phyloP scores from a whole-genome alignment of 2,113 vertebrate genomes.

The Stegastes partitus region DNA sequence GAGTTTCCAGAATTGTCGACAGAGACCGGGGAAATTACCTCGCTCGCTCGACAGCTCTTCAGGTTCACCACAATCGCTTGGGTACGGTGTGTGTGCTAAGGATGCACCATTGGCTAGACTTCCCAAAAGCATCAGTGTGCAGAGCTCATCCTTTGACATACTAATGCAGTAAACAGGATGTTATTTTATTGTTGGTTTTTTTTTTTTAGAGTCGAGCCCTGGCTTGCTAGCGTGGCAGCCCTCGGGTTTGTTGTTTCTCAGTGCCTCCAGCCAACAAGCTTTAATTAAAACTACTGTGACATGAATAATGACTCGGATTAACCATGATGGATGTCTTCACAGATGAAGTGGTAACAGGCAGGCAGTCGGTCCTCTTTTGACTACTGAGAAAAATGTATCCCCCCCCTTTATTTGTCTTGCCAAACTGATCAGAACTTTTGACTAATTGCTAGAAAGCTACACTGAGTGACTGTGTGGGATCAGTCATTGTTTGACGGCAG shows the following conservation, averaged over 20 bases:
- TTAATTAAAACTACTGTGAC: slow-evolving; percentile 81
- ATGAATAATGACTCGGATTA: slow-evolving; percentile 38
- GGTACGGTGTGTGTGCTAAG: background rate
- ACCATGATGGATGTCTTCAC: slow-evolving; percentile 38
- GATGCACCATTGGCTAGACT: background rate
- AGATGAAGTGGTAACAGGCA: slow-evolving; percentile 32
- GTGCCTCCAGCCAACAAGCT: slow-evolving; percentile 77
- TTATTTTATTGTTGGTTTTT: slow-evolving; percentile 1
- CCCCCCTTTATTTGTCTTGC: slow-evolving; percentile 27
- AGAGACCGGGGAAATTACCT: background rate
- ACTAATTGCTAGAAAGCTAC: background rate
- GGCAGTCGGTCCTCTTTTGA: slow-evolving; percentile 57
- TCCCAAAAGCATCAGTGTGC: slow-evolving; percentile 34
- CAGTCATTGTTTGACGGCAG: slow-evolving; percentile 15
- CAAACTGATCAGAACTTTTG: slow-evolving; percentile 21
- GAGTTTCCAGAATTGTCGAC: background rate
- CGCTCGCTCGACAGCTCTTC: background rate
- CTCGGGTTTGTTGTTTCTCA: slow-evolving; percentile 42
- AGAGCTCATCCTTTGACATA: slow-evolving; percentile 12
- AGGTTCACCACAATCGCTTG: background rate
- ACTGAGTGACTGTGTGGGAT: background rate
- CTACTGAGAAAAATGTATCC: slow-evolving; percentile 59
- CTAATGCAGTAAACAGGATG: background rate
- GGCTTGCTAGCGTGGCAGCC: slow-evolving; percentile 5
- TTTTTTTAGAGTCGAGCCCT: slow-evolving; percentile 19